A percentile compares a stretch with the other conserved stretches of the same genome.
These are phyloP conservation scores for Pollenia griseotomentosa DNA, from an alignment of 2,888 invertebrate species.

Conservation along the genomic window DNA sequence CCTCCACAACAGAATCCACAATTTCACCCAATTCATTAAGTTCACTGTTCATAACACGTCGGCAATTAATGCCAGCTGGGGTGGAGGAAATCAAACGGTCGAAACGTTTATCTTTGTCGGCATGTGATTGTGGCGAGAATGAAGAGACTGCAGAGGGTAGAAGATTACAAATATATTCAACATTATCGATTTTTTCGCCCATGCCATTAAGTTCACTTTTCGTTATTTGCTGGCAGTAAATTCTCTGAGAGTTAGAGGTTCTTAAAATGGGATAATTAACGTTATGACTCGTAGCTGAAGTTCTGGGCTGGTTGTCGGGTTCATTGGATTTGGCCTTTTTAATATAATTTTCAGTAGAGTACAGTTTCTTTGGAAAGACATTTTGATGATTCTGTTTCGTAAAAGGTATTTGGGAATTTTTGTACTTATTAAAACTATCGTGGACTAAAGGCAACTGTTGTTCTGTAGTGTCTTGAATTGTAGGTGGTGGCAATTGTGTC, in stretches of 20 bases:
- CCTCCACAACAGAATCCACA: conserved; percentile 42
- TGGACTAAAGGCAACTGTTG: too few species aligned
- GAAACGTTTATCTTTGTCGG: background rate
- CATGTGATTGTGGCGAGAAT: background rate
- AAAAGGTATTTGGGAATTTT: too few species aligned
- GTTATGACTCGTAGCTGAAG: background rate
- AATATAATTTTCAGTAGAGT: too few species aligned
- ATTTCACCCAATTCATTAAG: conserved; percentile 59
- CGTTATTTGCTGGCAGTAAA: conserved; percentile 32
- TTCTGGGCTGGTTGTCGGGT: background rate
- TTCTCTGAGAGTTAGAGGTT: background rate
- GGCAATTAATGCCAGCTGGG: conserved; percentile 36
- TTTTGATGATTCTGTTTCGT: too few species aligned
- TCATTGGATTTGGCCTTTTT: background rate
- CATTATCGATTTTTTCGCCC: background rate
- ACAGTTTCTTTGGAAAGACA: background rate
- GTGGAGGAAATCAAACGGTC: background rate
- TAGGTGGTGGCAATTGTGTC: too few species aligned
- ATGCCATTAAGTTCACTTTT: background rate
- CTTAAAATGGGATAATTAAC: background rate
- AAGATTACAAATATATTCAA: conserved; percentile 38
- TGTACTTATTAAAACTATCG: too few species aligned
- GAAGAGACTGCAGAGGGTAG: background rate
- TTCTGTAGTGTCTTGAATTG: too few species aligned
- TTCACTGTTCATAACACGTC: conserved; percentile 55